Evolutionary conservation across 2,113 vertebrate species (phyloP).

Genomic region (Neotoma lepida): DNA sequence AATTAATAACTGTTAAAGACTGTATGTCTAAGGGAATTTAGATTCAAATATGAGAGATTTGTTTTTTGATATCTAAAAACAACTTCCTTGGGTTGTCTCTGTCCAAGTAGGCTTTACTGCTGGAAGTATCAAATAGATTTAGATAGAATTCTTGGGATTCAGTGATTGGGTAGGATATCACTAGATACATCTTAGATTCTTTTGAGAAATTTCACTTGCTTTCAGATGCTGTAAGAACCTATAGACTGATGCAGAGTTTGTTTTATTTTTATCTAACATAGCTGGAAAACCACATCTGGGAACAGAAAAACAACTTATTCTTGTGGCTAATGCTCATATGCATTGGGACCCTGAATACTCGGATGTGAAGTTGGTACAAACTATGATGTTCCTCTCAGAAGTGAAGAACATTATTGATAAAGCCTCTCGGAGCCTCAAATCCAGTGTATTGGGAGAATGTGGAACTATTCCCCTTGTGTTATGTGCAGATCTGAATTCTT

Average conservation of each 20-base stretch:
- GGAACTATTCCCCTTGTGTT: constrained; percentile 96
- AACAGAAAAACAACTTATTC: constrained; percentile 96
- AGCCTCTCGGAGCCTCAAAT: constrained; percentile 94
- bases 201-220: constrained; percentile 36
- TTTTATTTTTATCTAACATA: constrained; percentile 80
- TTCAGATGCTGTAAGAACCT: constrained; percentile 3
- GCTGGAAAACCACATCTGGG: constrained; percentile 94
- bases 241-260: constrained; percentile 23
- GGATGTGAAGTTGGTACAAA: constrained; percentile 98
- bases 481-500: constrained; percentile 98
- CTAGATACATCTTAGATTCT: not conserved
- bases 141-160: not conserved
- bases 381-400: constrained; percentile 99
- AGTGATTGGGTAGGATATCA: not conserved
- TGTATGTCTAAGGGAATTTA: not conserved
- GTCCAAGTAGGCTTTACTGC: not conserved
- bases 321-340: constrained; percentile 98
- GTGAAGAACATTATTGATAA: constrained; percentile 99
- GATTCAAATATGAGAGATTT: not conserved
- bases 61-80: not conserved
- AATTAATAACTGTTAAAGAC: not conserved
- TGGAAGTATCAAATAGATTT: not conserved
- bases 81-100: not conserved
- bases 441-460: constrained; percentile 92
- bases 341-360: constrained; percentile 99